These are phyloP conservation scores for Penaeus japonicus DNA, from an alignment of 1,140 invertebrate species.

Conservation along the genomic window DNA sequence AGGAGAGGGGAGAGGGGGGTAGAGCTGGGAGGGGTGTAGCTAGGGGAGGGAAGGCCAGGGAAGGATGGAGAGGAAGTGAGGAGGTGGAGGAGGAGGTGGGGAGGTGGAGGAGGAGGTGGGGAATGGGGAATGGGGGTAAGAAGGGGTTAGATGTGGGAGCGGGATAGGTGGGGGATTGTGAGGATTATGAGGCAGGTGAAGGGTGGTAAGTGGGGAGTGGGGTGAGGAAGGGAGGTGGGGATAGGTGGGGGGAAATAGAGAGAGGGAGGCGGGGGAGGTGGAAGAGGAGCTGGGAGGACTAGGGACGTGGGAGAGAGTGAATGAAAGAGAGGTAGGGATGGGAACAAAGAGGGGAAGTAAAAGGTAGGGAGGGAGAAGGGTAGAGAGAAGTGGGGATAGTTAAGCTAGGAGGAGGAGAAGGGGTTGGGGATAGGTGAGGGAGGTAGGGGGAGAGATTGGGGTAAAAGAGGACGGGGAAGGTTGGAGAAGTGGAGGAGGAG, in stretches of 20 bases:
- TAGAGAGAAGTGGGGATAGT: neutral
- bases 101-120: neutral
- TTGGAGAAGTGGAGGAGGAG: no score
- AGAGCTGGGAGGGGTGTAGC: no score
- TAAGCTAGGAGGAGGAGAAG: no score
- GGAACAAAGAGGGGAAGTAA: neutral
- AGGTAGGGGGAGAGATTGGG: no score
- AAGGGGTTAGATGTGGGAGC: neutral
- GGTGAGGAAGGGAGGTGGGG: neutral
- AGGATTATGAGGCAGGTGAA: neutral
- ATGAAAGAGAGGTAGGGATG: neutral
- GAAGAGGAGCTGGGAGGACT: neutral
- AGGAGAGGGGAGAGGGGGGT: no score
- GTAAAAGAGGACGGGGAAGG: no score
- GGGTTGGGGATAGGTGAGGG: neutral
- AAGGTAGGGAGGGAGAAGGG: neutral
- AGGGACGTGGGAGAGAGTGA: neutral
- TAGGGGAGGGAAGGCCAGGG: no score
- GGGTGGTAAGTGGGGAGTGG: neutral
- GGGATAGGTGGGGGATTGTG: neutral
- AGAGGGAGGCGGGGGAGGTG: no score
- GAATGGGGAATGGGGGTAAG: neutral
- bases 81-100: no score
- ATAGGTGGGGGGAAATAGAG: neutral
- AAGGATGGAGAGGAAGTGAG: no score